Base-by-base conservation (phyloP, 2,797 vertebrate species). In the Dallia pectoralis region DNA sequence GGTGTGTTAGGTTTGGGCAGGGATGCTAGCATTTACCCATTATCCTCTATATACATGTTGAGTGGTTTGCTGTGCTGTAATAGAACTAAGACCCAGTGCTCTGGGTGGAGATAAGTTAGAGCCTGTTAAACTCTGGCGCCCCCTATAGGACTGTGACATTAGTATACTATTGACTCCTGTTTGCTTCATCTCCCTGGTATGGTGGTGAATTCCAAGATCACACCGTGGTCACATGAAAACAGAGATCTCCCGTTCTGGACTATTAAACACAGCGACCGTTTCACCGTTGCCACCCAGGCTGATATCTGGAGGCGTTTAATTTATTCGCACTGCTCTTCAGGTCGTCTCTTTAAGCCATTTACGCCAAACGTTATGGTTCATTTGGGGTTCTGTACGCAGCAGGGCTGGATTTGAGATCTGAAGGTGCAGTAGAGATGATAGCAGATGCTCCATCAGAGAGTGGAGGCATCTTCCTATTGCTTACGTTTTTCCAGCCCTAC, bases 341-440 rank as follows among this genome's bases (percentile, higher is more conserved):
- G 22, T 15, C 15, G 59, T 27, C 4, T 22, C 22, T 62, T 59
- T 77, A 82, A 80, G 33, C 74, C 64, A 72, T 36, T 29, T 61
- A 51, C 11, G 61, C 56, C 70, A 51, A 56, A 51, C 71, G 61
- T 73, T 79, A 25, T 22, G 7, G 29, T 73, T 12, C 18, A 70
- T 61, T 9, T 27, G 11, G 30, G 62, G 75, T 67, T 70, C 68
- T 63, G 65, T 65, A 51, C 59, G 71, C 69, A 22, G 69, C 70
- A 33, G 63, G 75, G 81, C 83, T 87, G 87, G 81, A 86, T 91
- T 88, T 82, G 84, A 88, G 53, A 56, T 56, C 53, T 12, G 9
- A 56, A 56, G 5, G 53, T 7, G 9, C 16, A 56, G n/a, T 2
- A 12, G n/a, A 56, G 53, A n/a, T 16, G n/a, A 22, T n/a, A n/a